Base-by-base conservation (phyloP, 2,888 invertebrate genomes). In the Zygothrica quintamaculata region DNA sequence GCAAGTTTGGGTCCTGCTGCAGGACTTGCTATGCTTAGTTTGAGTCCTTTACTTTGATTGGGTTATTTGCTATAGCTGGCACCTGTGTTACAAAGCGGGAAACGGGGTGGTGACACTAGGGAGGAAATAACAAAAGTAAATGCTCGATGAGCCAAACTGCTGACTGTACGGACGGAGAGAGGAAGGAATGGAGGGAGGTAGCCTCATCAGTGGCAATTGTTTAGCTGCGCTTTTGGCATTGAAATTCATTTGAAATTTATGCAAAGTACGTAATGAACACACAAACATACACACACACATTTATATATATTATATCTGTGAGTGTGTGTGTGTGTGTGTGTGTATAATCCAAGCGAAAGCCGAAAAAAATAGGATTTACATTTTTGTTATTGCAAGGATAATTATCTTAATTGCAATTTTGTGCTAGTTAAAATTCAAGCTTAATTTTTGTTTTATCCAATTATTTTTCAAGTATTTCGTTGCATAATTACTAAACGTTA, bases 341-440 rank as follows among this genome's bases (percentile, higher is more conserved):
- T n/a, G n/a, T 2, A 66, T 69, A 71, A 71, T 74, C 74, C 50
- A 29, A 29, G 29, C n/a, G 29, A 42, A 16, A 29, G 36, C 42
- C 51, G 48, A 39, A 48, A 68, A n/a, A 39, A 53, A 59, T 42
- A 44, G 72, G 62, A 77, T 79, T 78, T 62, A 65, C 77, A 66
- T 60, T 79, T 81, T 69, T 80, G 75, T 78, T 82, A 77, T 77
- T 68, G 34, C 60, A 71, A 69, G 86, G 86, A 84, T 87, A 88
- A 87, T 88, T 86, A 80, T 79, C 86, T 87, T 88, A 87, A 87
- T 87, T 87, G 84, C 77, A 74, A 75, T 86, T 88, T 77, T 68
- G 75, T 65, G 66, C 67, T 57, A 75, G 84, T 84, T 82, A 75
- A 74, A 82, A 77, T 69, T 46, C 29, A 33, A 34, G 34, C 51